These are phyloP conservation scores for Poecilia velifera DNA, from an alignment of 2,797 vertebrate species.

Conservation along the genomic window DNA sequence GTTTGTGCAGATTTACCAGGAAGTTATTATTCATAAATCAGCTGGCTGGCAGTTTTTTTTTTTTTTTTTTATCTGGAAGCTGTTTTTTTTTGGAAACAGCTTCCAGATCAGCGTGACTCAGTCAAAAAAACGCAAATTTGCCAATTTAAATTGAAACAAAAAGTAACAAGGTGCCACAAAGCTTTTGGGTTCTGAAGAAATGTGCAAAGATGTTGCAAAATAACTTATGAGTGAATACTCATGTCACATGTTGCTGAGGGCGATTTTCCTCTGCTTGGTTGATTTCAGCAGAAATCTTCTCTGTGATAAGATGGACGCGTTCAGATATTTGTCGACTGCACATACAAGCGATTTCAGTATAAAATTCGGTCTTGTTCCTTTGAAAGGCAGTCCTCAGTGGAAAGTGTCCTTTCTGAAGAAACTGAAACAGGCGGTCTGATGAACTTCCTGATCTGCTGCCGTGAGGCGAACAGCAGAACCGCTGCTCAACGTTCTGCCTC, in stretches of 20 bases:
- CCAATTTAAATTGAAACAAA: background rate
- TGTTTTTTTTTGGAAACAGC: background rate
- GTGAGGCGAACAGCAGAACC: too few species aligned
- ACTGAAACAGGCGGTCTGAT: background rate
- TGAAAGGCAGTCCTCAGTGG: background rate
- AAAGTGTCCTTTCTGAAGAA: background rate
- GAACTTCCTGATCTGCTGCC: too few species aligned
- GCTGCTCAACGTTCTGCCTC: too few species aligned
- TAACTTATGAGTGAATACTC: background rate
- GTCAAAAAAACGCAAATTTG: background rate
- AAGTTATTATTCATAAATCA: background rate
- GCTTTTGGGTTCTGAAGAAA: background rate
- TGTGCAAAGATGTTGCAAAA: background rate
- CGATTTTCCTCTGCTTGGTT: background rate
- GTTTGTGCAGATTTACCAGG: background rate
- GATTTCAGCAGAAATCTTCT: background rate
- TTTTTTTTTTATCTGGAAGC: background rate
- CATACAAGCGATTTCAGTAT: background rate
- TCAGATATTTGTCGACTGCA: background rate
- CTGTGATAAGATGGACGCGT: background rate
- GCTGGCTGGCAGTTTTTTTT: background rate
- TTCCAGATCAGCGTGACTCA: background rate
- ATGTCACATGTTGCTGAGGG: background rate
- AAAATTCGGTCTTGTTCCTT: background rate
- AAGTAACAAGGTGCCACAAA: background rate